phyloP scores from a whole-genome alignment of 1,140 invertebrate genomes.

The Coelopa frigida region DNA sequence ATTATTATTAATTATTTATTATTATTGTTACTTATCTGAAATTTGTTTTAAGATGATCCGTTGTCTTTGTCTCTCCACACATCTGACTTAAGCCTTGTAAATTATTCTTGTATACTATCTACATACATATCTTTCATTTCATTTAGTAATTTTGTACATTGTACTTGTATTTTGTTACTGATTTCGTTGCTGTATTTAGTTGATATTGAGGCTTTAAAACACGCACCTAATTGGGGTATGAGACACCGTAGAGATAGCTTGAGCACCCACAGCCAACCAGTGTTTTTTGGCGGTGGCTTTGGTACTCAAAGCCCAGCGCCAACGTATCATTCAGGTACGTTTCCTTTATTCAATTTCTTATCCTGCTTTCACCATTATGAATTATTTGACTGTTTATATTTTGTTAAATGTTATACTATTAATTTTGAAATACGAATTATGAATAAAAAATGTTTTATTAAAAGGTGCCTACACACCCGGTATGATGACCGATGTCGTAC shows the following conservation, averaged over 20 bases:
- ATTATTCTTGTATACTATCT: too few species aligned
- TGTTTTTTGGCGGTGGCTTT: conserved; percentile 41
- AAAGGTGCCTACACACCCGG: conserved; percentile 61
- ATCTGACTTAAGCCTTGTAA: too few species aligned
- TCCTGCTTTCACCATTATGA: too few species aligned
- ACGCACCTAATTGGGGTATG: conserved; percentile 42
- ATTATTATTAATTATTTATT: too few species aligned
- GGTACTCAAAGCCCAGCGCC: conserved; percentile 43
- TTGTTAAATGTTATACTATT: background rate
- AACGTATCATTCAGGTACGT: conserved; percentile 44
- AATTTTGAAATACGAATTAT: background rate
- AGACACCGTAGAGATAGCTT: conserved; percentile 47
- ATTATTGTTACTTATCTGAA: too few species aligned
- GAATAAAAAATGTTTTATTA: conserved; percentile 11
- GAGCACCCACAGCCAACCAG: conserved; percentile 44
- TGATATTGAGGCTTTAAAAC: conserved; percentile 46
- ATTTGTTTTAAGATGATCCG: too few species aligned
- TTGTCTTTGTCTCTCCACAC: too few species aligned
- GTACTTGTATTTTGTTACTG: too few species aligned
- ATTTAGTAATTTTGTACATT: conserved; percentile 15
- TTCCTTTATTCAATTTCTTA: too few species aligned
- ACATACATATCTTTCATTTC: too few species aligned
- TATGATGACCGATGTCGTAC: conserved; percentile 63
- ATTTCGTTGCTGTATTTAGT: too few species aligned
- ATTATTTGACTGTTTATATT: background rate